These are phyloP conservation scores for Drosophila melanogaster DNA, from an alignment of 1,140 invertebrate species.

Conservation along the genomic window DNA sequence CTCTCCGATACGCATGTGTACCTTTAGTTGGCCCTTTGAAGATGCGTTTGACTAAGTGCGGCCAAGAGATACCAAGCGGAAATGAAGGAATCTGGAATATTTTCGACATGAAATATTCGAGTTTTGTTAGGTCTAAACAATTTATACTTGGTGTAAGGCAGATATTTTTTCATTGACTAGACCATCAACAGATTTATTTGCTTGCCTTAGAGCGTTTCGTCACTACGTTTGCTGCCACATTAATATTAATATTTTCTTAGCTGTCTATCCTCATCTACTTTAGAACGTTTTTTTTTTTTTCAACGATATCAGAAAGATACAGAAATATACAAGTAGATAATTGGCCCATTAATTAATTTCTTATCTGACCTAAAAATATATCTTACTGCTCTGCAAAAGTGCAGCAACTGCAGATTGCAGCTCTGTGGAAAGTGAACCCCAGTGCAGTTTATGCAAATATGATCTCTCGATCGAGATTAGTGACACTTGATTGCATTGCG, in stretches of 20 bases:
- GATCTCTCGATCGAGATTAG: slow-evolving; percentile 63
- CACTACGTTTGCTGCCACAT: too few relatives aligned
- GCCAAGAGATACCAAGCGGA: background rate
- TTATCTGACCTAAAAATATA: background rate
- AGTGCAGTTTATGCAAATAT: slow-evolving; percentile 51
- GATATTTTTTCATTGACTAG: too few relatives aligned
- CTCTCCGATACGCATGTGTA: slow-evolving; percentile 1
- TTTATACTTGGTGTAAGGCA: too few relatives aligned
- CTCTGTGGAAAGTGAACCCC: slow-evolving; percentile 6
- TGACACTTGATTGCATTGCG: slow-evolving; percentile 61
- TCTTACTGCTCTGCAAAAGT: slow-evolving; percentile 20
- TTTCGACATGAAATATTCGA: too few relatives aligned
- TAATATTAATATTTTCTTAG: too few relatives aligned
- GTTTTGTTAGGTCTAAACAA: too few relatives aligned
- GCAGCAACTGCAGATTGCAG: slow-evolving; percentile 4
- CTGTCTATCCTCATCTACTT: too few relatives aligned
- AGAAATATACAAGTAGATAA: background rate
- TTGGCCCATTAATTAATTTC: background rate
- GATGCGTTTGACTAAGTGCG: background rate
- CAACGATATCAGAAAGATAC: too few relatives aligned
- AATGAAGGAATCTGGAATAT: background rate
- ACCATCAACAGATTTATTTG: too few relatives aligned
- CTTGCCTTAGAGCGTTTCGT: too few relatives aligned
- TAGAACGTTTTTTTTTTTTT: too few relatives aligned
- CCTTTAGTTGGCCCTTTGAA: background rate